Evolutionary conservation across 1,140 invertebrate species (phyloP).

Genomic region (Eciton burchellii): DNA sequence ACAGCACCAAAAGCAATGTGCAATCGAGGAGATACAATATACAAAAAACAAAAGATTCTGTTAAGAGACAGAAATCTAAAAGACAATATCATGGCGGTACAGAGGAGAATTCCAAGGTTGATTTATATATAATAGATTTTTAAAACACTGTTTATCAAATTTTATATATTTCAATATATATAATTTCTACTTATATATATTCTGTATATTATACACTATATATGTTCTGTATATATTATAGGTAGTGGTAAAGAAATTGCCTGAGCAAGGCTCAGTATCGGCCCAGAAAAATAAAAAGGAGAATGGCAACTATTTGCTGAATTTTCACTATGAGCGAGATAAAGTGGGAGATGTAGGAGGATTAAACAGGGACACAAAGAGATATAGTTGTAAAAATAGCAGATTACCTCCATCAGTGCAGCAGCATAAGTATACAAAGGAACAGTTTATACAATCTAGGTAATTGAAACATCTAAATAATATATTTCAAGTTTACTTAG

Average conservation of each 20-base stretch:
- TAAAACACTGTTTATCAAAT: background rate
- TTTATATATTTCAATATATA: slow-evolving; percentile 23
- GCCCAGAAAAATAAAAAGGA: slow-evolving; percentile 94
- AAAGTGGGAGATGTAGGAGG: slow-evolving; percentile 71
- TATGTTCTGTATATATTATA: slow-evolving; percentile 59
- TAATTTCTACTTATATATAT: no score
- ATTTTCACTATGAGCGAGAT: slow-evolving; percentile 92
- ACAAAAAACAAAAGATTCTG: slow-evolving; percentile 88
- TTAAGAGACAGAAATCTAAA: slow-evolving; percentile 92
- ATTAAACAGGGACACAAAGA: slow-evolving; percentile 72
- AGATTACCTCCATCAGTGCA: slow-evolving; percentile 84
- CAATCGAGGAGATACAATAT: slow-evolving; percentile 87
- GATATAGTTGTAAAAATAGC: slow-evolving; percentile 78
- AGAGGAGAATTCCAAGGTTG: slow-evolving; percentile 90
- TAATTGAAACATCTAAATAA: slow-evolving; percentile 80
- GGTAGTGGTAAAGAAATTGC: slow-evolving; percentile 86
- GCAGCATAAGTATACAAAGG: slow-evolving; percentile 93
- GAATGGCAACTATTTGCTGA: slow-evolving; percentile 96
- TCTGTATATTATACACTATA: no score
- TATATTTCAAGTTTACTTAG: background rate
- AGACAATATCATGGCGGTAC: slow-evolving; percentile 88
- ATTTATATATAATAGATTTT: background rate
- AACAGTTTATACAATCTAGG: slow-evolving; percentile 97
- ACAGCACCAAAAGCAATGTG: slow-evolving; percentile 87
- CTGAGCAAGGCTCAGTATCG: slow-evolving; percentile 93